Evolutionary conservation across 2,797 vertebrate species (phyloP).

Genomic region (Distichodus sexfasciatus): DNA sequence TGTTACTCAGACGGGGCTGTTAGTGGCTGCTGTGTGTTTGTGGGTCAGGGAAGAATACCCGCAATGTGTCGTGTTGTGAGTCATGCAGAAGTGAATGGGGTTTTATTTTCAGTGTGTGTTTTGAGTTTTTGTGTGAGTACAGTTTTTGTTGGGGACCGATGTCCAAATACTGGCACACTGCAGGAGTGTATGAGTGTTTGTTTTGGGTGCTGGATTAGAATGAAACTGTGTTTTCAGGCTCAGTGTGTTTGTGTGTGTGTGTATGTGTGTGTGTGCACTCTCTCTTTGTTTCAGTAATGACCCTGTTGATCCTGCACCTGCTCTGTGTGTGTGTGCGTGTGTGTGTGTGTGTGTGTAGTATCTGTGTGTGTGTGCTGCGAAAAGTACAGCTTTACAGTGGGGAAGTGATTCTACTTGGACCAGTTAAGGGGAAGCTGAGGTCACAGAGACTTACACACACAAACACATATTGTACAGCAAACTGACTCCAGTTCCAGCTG

Average conservation of each 20-base stretch:
- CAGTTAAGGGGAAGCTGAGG: conserved; percentile 35
- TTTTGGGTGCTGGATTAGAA: too few species aligned
- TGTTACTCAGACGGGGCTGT: too few species aligned
- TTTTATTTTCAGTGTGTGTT: too few species aligned
- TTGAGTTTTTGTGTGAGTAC: too few species aligned
- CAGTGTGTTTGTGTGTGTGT: conserved; percentile 10
- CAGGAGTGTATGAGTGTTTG: conserved; percentile 27
- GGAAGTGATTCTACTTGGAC: conserved; percentile 52
- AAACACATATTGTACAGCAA: conserved; percentile 6
- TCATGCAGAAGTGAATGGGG: too few species aligned
- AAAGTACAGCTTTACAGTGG: conserved; percentile 60
- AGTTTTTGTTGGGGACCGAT: too few species aligned
- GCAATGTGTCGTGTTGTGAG: too few species aligned
- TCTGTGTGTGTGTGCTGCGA: conserved; percentile 7
- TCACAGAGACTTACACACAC: conserved; percentile 38
- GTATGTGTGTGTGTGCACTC: not conserved
- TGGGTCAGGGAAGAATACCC: too few species aligned
- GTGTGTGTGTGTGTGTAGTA: conserved; percentile 41
- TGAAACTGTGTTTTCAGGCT: too few species aligned
- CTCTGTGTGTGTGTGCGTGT: conserved; percentile 51
- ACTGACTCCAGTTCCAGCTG: too few species aligned
- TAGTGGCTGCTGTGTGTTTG: too few species aligned
- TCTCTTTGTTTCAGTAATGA: conserved; percentile 62
- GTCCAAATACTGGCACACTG: too few species aligned
- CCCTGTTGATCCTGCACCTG: conserved; percentile 73